Base-by-base conservation (phyloP, 2,797 vertebrate species). In the Sebastes reedi region DNA sequence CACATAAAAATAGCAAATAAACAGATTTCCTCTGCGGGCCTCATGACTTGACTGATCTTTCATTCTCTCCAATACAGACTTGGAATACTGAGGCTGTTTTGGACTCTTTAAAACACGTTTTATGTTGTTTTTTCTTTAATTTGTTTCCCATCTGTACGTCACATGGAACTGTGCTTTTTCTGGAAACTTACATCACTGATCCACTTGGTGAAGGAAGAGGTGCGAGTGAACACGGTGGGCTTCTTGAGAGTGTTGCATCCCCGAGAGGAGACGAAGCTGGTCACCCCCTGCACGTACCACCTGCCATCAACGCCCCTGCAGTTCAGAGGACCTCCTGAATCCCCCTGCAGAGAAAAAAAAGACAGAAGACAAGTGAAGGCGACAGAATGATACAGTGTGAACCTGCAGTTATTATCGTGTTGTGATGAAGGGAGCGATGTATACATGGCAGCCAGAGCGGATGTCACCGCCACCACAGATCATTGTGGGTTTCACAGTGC, bases 381-480 rank as follows among this genome's bases (percentile, higher is more conserved):
- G 10, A n/a, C 60, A 36, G 32, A 13, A 4, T 1, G 1, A 22
- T 3, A 4, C 12, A 27, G n/a, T 3, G n/a, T 25, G 56, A 30
- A 24, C 58, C 18, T 25, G 13, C 27, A 25, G 55, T 6, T 13
- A 22, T 16, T 8, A 12, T 18, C 2, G 13, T 18, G 52, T 50
- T 34, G 25, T n/a, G 18, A 3, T 24, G 52, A 56, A 5, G 34
- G 34, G 22, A 18, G 25, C 0, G 1, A 6, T 16, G 91, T 93
- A 80, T 90, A 96, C 94, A 0, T 94, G 84, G 88, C 95, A 95
- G 25, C 90, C 94, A 0, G 95, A 89, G 10, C 52, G 42, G 80
- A 25, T 30, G 76, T 93, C 92, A 4, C 95, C 95, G 0, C 95
- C 95, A 0, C 89, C 95, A 0, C 95, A 96, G 42, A 96, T 86